Base-by-base conservation (phyloP, 2,797 vertebrate genomes). In the Notolabrus celidotus region DNA sequence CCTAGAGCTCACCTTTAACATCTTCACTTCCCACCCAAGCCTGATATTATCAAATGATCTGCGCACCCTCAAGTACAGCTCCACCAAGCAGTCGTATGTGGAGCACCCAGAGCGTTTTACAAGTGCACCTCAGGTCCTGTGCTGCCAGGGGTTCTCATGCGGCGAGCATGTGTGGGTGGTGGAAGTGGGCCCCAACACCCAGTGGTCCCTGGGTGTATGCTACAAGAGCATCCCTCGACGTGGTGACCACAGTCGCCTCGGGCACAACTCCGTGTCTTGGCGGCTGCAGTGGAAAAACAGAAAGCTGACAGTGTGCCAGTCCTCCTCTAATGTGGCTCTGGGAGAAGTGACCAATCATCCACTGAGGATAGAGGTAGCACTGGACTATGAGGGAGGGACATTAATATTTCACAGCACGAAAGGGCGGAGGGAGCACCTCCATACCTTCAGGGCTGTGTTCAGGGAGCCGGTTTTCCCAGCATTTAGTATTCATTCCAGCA, bases 201-300 rank as follows among this genome's bases (percentile, higher is more conserved):
- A 88, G 88, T 94, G 93, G 93, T 92, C 92, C 0, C 12, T 93
- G 47, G 92, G 93, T 0, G 63, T 93, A 36, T 93, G 92, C 65
- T 92, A 93, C 77, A 92, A 89, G 68, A 90, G 45, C 61, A 87
- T 92, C 41, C 80, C 73, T n/a, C 91, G 93, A 15, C 91, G 90
- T 7, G 93, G 93, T 7, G 94, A 94, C 74, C 90, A 92, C 80
- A 94, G 93, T 57, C 92, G 90, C 2, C 73, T 94, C 0, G 94
- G 94, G 8, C 92, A 94, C 86, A 94, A 93, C 83, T 51, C 79
- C 0, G 74, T 91, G 50, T 94, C 94, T 42, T 94, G 94, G 94
- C 88, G 89, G 11, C 42, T 94, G 65, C 94, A 94, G 77, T 93
- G 92, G 90, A 94, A 94, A 62, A 93, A 91, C 7, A 61, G 78